Evolutionary conservation across 2,888 invertebrate genomes (phyloP).

Genomic region (Augiades crinisus): DNA sequence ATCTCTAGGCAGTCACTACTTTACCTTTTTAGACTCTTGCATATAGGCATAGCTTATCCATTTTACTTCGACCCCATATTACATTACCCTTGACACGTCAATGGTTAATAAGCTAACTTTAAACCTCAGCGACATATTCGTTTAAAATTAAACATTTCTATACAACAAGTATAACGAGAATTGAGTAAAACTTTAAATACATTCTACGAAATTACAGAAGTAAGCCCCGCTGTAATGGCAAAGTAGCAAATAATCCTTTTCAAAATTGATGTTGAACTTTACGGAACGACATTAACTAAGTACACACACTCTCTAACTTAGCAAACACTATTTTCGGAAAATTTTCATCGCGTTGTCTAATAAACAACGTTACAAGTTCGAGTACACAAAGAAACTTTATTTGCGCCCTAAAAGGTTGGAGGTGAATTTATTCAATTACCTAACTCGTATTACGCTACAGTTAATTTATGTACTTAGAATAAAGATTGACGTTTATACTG

Average conservation of each 20-base stretch:
- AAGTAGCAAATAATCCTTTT: slow-evolving; percentile 20
- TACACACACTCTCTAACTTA: slow-evolving; percentile 31
- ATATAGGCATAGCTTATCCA: too few species aligned
- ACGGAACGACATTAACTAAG: slow-evolving; percentile 33
- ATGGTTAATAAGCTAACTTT: too few species aligned
- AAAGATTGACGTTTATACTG: too few species aligned
- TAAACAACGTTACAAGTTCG: slow-evolving; percentile 33
- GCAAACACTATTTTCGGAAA: slow-evolving; percentile 33
- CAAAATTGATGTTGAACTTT: slow-evolving; percentile 28
- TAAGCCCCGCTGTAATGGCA: slow-evolving; percentile 2
- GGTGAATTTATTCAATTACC: slow-evolving; percentile 1
- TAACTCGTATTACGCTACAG: not conserved
- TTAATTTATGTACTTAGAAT: not conserved
- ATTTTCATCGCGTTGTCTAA: slow-evolving; percentile 32
- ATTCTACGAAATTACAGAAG: not conserved
- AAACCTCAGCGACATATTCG: too few species aligned
- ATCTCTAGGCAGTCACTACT: too few species aligned
- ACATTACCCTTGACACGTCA: too few species aligned
- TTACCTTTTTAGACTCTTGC: too few species aligned
- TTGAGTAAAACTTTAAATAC: not conserved
- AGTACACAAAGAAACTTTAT: slow-evolving; percentile 4
- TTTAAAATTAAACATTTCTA: too few species aligned
- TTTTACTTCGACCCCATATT: too few species aligned
- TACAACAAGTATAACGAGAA: too few species aligned
- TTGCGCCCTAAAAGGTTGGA: slow-evolving; percentile 5